Evolutionary conservation across 2,113 vertebrate genomes (phyloP).

Genomic region (Monarcha castaneiventris): DNA sequence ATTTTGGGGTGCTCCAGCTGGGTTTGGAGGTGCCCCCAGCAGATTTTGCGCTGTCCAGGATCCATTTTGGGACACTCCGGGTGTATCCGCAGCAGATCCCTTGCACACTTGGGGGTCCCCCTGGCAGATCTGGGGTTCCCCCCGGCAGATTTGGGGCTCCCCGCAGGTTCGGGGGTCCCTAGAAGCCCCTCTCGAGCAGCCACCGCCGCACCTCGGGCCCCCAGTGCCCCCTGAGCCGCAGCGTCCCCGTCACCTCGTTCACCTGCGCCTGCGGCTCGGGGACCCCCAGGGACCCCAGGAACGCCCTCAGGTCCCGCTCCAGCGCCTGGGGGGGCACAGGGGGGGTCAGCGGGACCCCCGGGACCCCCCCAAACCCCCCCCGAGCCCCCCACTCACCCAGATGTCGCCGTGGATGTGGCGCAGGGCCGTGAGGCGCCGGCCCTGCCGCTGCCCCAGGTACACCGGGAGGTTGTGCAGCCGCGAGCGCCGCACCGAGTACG

Average conservation of each 20-base stretch:
- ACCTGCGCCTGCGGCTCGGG: background rate
- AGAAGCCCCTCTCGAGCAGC: background rate
- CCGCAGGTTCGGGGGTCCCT: background rate
- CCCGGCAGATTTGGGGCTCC: background rate
- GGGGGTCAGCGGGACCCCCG: background rate
- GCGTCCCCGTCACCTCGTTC: background rate
- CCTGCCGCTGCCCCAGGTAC: background rate
- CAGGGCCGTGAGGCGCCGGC: background rate
- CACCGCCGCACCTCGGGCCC: background rate
- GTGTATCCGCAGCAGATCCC: background rate
- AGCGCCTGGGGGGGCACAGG: background rate
- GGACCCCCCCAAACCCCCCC: background rate
- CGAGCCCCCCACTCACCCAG: background rate
- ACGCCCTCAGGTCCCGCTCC: background rate
- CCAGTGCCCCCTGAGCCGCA: background rate
- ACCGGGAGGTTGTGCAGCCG: background rate
- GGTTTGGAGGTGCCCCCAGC: background rate
- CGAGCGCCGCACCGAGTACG: background rate
- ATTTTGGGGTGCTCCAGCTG: background rate
- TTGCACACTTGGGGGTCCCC: background rate
- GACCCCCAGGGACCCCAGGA: background rate
- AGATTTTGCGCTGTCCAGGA: background rate
- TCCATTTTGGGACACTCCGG: fast-evolving
- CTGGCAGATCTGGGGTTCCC: no score
- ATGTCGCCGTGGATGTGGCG: background rate